These are phyloP conservation scores for Emesis furor DNA, from an alignment of 2,888 invertebrate species.

Conservation along the genomic window DNA sequence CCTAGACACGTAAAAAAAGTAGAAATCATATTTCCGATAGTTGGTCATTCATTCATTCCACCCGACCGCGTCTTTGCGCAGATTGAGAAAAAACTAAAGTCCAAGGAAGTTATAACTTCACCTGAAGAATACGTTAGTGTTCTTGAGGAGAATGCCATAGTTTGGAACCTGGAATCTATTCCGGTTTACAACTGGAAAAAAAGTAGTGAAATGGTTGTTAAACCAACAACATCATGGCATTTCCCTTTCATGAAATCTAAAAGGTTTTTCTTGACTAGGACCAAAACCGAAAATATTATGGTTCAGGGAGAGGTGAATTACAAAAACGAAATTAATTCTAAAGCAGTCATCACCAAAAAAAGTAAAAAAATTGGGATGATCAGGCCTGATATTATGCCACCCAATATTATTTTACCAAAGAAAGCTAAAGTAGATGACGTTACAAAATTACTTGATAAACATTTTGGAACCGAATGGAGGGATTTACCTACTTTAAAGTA, in stretches of 20 bases:
- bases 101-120: conserved; percentile 21
- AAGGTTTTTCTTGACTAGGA: background rate
- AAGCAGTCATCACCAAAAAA: too few species aligned
- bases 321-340: too few species aligned
- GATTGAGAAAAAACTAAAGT: conserved; percentile 9
- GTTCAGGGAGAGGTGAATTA: too few species aligned
- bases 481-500: too few species aligned
- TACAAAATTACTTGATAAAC: too few species aligned
- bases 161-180: background rate
- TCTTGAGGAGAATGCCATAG: background rate
- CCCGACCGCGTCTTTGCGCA: conserved; percentile 13
- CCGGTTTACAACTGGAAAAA: conserved; percentile 25
- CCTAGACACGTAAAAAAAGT: conserved; percentile 45
- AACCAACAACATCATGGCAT: background rate
- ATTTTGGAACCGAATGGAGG: too few species aligned
- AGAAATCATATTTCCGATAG: conserved; percentile 3
- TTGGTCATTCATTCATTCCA: conserved; percentile 8
- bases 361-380: too few species aligned
- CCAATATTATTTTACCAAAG: too few species aligned
- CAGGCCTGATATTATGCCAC: too few species aligned
- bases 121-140: conserved; percentile 12
- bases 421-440: too few species aligned
- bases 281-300: background rate
- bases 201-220: background rate
- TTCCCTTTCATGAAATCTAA: background rate